Conservation (phyloP, 2,797 vertebrate genomes). For the Menidia menidia region DNA sequence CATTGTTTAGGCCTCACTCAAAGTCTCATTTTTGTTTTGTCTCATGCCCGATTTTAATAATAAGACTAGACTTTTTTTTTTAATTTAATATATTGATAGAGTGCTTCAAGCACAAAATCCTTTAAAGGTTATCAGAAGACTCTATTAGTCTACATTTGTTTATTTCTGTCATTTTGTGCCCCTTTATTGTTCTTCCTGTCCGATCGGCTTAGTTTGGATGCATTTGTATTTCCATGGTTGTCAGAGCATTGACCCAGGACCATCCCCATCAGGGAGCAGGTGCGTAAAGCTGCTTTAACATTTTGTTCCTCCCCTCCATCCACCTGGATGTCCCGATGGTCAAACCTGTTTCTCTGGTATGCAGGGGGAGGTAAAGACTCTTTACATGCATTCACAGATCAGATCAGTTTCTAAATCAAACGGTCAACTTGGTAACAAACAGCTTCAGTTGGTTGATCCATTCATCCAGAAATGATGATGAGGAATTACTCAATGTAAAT, state of each 20-base stretch:
- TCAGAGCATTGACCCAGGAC: constrained; percentile 1
- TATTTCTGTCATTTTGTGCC: not conserved
- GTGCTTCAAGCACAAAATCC: no score
- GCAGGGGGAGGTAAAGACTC: constrained; percentile 30
- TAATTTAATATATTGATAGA: no score
- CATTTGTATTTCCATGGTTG: not conserved
- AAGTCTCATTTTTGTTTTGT: no score
- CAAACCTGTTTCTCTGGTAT: constrained; percentile 55
- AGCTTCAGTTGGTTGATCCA: not conserved
- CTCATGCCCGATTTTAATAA: no score
- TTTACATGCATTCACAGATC: constrained; percentile 1
- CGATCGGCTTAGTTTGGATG: not conserved
- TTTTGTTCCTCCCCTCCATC: constrained; percentile 11
- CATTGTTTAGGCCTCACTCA: no score
- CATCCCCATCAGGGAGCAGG: constrained; percentile 23
- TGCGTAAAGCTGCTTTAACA: constrained; percentile 25
- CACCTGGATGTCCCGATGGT: constrained; percentile 39
- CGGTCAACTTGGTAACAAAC: not conserved
- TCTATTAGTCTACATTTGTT: not conserved
- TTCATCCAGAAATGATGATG: not conserved
- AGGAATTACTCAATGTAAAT: not conserved
- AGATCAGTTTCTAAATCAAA: constrained; percentile 47
- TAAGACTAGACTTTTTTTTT: no score
- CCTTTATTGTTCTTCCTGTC: not conserved
- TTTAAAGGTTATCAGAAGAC: no score